Percentiles rank a stretch among this genome's conserved stretches.
Evolutionary conservation across 2,797 vertebrate species (phyloP).

Genomic region (Enteromius anoplus): DNA sequence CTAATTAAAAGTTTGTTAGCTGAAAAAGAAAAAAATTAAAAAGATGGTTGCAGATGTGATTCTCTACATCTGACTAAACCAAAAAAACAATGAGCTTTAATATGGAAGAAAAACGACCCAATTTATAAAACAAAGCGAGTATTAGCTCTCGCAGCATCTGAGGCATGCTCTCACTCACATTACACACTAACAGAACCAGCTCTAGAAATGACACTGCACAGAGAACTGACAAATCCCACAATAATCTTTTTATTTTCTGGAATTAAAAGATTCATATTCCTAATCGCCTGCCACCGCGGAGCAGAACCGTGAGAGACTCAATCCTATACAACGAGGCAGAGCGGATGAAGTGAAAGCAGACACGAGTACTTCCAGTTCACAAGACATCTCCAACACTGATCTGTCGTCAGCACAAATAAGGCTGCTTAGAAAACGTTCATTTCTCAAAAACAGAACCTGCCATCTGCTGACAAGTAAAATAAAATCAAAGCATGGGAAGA

Average conservation of each 20-base stretch:
- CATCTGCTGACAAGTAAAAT: conserved; percentile 58
- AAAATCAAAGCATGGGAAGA: conserved; percentile 16
- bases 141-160: no score
- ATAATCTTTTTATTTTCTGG: conserved; percentile 71
- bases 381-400: conserved; percentile 49
- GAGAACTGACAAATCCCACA: conserved; percentile 55
- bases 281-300: conserved; percentile 60
- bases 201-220: conserved; percentile 2
- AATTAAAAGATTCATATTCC: conserved; percentile 65
- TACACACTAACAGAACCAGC: neutral
- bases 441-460: conserved; percentile 63
- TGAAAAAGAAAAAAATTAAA: no score
- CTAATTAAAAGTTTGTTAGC: no score
- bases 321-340: conserved; percentile 67
- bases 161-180: no score
- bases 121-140: no score
- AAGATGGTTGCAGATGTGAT: no score
- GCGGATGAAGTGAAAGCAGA: conserved; percentile 51
- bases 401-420: conserved; percentile 58
- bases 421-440: conserved; percentile 64
- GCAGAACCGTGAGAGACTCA: conserved; percentile 59
- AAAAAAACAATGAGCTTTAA: neutral
- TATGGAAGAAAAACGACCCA: no score
- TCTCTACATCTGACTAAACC: no score
- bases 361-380: conserved; percentile 67